A percentile compares a stretch with the other conserved stretches of the same genome.
These are phyloP conservation scores for Heliocidaris tuberculata DNA, from an alignment of 35 echinoderm and acorn worm genomes.

Conservation along the genomic window DNA sequence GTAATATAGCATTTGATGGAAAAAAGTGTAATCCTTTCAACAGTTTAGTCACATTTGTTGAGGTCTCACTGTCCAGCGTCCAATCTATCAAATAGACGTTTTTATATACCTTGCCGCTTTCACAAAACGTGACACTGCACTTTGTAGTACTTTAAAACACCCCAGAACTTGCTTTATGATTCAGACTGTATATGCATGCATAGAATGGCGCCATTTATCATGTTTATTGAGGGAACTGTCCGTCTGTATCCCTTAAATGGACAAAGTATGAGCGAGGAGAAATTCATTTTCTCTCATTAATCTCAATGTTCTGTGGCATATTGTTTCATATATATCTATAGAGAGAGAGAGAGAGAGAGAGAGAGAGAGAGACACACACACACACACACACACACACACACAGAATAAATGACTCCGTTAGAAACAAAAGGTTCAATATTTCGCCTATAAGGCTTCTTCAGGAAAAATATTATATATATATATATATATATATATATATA, in stretches of 20 bases:
- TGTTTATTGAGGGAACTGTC: too few relatives aligned
- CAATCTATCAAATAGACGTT: neutral
- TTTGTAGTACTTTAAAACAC: too few relatives aligned
- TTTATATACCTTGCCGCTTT: neutral
- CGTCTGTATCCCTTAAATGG: neutral
- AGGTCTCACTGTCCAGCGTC: neutral
- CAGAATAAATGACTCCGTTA: too few relatives aligned
- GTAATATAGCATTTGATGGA: neutral
- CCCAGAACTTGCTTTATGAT: too few relatives aligned
- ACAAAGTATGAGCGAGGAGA: neutral
- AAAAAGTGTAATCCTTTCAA: neutral
- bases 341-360: too few relatives aligned
- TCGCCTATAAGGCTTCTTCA: too few relatives aligned
- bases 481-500: too few relatives aligned
- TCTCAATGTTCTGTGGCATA: neutral
- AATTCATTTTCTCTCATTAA: neutral
- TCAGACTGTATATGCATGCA: neutral
- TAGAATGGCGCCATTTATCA: neutral
- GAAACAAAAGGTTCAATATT: too few relatives aligned
- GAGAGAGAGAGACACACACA: too few relatives aligned
- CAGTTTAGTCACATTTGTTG: neutral
- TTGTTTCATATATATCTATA: too few relatives aligned
- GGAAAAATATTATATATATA: too few relatives aligned
- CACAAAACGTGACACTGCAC: neutral
- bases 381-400: too few relatives aligned